Conservation (phyloP, 2,888 invertebrate species). For the Tridacna gigas region DNA sequence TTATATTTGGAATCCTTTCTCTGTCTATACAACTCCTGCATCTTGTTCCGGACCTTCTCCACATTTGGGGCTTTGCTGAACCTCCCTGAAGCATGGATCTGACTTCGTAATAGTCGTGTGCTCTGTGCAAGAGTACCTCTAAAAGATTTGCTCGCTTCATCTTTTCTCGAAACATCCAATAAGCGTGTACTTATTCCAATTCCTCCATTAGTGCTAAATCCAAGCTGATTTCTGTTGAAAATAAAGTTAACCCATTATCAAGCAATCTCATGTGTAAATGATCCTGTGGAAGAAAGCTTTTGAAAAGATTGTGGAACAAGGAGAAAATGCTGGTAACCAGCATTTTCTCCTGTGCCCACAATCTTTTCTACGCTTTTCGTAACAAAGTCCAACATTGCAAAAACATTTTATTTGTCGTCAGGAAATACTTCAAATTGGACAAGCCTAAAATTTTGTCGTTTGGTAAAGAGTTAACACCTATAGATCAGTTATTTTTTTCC, state of each 20-base stretch:
- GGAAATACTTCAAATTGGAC: no score
- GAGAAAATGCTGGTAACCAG: no score
- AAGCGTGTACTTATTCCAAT: slow-evolving; percentile 20
- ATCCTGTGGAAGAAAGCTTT: no score
- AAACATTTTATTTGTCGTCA: no score
- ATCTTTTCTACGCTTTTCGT: no score
- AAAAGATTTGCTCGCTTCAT: not conserved
- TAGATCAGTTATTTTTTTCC: no score
- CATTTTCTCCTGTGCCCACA: no score
- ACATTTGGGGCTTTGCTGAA: slow-evolving; percentile 29
- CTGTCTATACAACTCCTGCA: slow-evolving; percentile 35
- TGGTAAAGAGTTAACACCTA: not conserved
- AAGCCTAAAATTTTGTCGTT: no score
- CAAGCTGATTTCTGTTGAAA: slow-evolving; percentile 2
- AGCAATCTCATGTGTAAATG: no score
- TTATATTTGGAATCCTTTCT: slow-evolving; percentile 47
- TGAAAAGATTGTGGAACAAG: no score
- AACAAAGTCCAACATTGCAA: no score
- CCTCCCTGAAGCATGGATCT: not conserved
- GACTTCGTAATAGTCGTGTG: not conserved
- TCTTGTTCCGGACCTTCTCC: slow-evolving; percentile 4
- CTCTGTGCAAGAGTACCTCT: slow-evolving; percentile 16
- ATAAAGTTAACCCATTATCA: not conserved
- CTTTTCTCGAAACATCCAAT: not conserved
- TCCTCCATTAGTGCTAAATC: slow-evolving; percentile 10